Base-by-base conservation (phyloP, 2,797 vertebrate genomes). In the Dendrocincla tyrannina region DNA sequence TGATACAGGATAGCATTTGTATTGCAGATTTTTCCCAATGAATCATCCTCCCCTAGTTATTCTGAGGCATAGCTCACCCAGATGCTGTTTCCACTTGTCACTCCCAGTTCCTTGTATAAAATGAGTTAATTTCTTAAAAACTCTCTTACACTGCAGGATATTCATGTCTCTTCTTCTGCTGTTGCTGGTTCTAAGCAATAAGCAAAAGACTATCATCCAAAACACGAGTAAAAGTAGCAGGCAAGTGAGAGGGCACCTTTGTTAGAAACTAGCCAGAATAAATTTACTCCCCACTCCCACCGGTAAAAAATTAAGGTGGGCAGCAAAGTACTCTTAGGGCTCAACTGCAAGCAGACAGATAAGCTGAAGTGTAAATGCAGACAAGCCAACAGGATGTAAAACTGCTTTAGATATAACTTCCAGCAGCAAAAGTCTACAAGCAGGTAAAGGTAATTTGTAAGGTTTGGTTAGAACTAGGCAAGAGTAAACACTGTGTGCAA, bases 161-260 rank as follows among this genome's bases (percentile, higher is more conserved):
- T 95, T 97, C 92, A 93, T 89, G 84, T 92, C 85, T 95, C 75
- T 96, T 95, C 93, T 97, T 96, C 94, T 94, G 85, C 63, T 75
- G 63, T 90, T 94, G 95, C 84, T 92, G 80, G 68, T 96, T 97
- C 96, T 93, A 96, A 96, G 93, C 85, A 93, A 95, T 96, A 96
- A 97, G 95, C 55, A 95, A 96, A 97, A 97, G 91, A 77, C 80
- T 95, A 85, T 78, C 77, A 84, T 85, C 67, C 88, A 72, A 97
- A 97, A 69, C 32, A 62, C 78, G 75, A 76, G 69, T 84, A 67
- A 89, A 93, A 95, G 91, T 49, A 89, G 15, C 20, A 22, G 72
- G 62, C 53, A 91, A 67, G 39, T 56, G 67, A 88, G 94, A 96
- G 82, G 35, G 84, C 67, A 46, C 2, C 17, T 69, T 56, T 72